Percentiles rank a stretch among this genome's conserved stretches.
Conservation (phyloP, 2,888 invertebrate genomes). For the Machimus rusticus region DNA sequence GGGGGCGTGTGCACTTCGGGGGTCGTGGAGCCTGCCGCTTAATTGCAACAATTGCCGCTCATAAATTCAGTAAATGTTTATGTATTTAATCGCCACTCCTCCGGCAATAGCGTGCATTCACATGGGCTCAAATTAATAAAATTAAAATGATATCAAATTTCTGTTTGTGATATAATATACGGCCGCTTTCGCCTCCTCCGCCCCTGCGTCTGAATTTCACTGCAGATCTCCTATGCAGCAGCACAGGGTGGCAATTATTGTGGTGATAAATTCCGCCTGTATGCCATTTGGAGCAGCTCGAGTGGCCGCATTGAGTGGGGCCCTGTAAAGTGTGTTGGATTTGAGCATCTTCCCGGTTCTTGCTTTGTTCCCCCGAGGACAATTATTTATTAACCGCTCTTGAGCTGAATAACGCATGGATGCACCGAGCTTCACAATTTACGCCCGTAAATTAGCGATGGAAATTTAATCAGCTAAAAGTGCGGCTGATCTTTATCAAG, state of each 20-base stretch:
- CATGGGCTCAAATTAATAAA: constrained; percentile 28
- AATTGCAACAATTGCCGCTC: constrained; percentile 30
- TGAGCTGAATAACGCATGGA: background rate
- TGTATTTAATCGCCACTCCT: constrained; percentile 21
- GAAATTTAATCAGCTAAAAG: background rate
- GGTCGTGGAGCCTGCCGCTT: background rate
- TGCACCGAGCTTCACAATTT: background rate
- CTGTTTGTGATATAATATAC: constrained; percentile 30
- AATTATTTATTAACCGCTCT: background rate
- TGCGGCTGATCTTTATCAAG: background rate
- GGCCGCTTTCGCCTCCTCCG: background rate
- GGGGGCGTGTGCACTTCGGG: background rate
- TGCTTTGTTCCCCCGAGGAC: background rate
- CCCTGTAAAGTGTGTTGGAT: background rate
- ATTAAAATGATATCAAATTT: constrained; percentile 38
- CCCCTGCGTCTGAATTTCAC: background rate
- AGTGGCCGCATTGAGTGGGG: constrained; percentile 3
- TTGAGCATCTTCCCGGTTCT: background rate
- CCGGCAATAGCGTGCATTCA: background rate
- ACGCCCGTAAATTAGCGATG: background rate
- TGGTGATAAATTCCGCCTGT: background rate
- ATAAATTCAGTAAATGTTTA: constrained; percentile 19
- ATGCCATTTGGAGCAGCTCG: background rate
- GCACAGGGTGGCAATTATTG: background rate
- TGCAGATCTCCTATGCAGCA: background rate